Evolutionary conservation across 2,797 vertebrate genomes (phyloP).

Genomic region (Delichon dasypus): DNA sequence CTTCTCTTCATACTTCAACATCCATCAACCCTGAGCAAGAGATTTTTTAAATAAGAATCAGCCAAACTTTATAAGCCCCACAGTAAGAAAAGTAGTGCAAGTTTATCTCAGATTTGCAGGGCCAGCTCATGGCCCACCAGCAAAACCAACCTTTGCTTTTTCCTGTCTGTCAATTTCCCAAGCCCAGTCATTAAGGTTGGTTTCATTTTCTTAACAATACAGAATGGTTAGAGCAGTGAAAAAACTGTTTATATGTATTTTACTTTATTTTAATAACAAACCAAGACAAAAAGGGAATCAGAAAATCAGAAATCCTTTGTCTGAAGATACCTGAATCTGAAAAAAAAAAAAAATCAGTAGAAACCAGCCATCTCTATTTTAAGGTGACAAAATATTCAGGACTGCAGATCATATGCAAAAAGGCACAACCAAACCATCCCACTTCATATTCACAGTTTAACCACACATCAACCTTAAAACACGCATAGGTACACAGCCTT

Average conservation of each 20-base stretch:
- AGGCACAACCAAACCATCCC: rapidly evolving
- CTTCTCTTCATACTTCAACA: not conserved
- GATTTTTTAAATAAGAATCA: not conserved
- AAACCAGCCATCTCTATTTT: not conserved
- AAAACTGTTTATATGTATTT: not conserved
- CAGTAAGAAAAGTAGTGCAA: not conserved
- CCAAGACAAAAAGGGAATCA: not conserved
- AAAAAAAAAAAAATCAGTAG: not conserved
- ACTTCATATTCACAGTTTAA: not conserved
- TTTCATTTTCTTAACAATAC: not conserved
- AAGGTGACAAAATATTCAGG: not conserved
- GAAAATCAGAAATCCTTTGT: not conserved
- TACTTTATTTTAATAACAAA: not conserved
- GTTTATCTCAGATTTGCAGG: not conserved
- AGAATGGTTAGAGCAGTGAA: not conserved
- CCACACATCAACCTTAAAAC: not conserved
- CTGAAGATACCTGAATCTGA: not conserved
- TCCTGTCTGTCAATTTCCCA: not conserved
- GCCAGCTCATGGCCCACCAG: not conserved
- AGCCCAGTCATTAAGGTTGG: not conserved
- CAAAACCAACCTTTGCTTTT: not conserved
- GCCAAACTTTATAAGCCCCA: not conserved
- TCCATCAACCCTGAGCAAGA: not conserved
- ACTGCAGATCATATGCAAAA: not conserved
- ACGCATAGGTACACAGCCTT: not conserved